Evolutionary conservation across 2,797 vertebrate genomes (phyloP).

Genomic region (Phrynocephalus guinanensis): DNA sequence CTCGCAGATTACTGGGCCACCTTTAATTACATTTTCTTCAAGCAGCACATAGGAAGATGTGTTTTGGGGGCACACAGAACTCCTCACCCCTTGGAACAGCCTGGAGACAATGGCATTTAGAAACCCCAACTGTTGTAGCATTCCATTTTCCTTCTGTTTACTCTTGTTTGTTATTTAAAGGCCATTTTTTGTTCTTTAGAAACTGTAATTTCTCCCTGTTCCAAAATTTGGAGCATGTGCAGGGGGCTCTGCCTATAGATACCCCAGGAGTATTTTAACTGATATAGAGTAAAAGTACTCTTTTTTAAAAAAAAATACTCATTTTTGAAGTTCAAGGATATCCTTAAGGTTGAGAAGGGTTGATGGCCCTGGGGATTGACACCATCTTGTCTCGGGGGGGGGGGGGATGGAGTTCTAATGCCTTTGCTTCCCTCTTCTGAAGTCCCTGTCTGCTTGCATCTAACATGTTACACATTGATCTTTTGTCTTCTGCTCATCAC

Average conservation of each 20-base stretch:
- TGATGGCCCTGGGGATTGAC: background rate
- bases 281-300: too few species aligned
- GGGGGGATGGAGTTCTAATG: background rate
- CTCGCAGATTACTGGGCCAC: background rate
- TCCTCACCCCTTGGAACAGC: too few species aligned
- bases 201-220: background rate
- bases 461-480: constrained; percentile 64
- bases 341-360: too few species aligned
- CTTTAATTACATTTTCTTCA: background rate
- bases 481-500: constrained; percentile 75
- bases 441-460: background rate
- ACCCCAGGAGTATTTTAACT: background rate
- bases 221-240: background rate
- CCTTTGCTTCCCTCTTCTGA: background rate
- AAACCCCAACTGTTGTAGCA: background rate
- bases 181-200: background rate
- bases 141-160: background rate
- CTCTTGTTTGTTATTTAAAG: background rate
- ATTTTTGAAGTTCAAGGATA: too few species aligned
- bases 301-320: too few species aligned
- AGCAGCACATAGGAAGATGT: background rate
- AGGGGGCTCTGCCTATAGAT: background rate
- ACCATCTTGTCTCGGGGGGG: background rate
- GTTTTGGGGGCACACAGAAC: background rate
- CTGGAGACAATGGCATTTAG: background rate